Base-by-base conservation (phyloP, 2,113 vertebrate species). In the Amphiprion percula region DNA sequence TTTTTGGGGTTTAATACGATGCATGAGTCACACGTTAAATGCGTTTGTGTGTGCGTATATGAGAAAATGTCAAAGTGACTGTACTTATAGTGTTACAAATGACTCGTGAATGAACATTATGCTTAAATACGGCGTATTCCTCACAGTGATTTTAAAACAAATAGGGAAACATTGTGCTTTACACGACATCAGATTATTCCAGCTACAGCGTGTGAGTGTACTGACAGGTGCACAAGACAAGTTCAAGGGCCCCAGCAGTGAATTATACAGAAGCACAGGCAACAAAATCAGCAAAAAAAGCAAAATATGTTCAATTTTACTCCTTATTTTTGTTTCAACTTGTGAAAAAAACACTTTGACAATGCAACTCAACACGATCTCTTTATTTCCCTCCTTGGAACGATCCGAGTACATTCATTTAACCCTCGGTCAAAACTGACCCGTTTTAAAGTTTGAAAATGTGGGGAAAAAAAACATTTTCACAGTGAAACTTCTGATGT, bases 41-140 rank as follows among this genome's bases (percentile, higher is more conserved):
- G 56, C 50, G 52, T 8, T 19, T 49, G 11, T 15, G 61, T 50
- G 39, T 15, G 61, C 44, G 39, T 10, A 0, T 58, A 19, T 63
- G 56, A 54, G 50, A 58, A 61, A 61, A 86, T 61, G 59, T 58
- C 56, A 59, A 30, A 28, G 39, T 54, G 24, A 15, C 28, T 66
- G 56, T 41, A 4, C 26, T 16, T 26, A 6, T 49, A 28, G 26
- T 39, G 44, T 37, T 26, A 39, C 23, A 59, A 44, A 28, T 23
- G 49, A 47, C 50, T 63, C 37, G n/a, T 4, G 33, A 28, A 4
- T 56, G 39, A 16, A 12, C 28, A 10, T 7, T 60, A 4, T 17
- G 14, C n/a, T 21, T 2, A 61, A 54, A 47, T 2, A 9, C 17
- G 62, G 12, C 49, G 1, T 2, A 33, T 62, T n/a, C n/a, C 21